Evolutionary conservation across 2,888 invertebrate genomes (phyloP).

Genomic region (Mactromeris polynyma): DNA sequence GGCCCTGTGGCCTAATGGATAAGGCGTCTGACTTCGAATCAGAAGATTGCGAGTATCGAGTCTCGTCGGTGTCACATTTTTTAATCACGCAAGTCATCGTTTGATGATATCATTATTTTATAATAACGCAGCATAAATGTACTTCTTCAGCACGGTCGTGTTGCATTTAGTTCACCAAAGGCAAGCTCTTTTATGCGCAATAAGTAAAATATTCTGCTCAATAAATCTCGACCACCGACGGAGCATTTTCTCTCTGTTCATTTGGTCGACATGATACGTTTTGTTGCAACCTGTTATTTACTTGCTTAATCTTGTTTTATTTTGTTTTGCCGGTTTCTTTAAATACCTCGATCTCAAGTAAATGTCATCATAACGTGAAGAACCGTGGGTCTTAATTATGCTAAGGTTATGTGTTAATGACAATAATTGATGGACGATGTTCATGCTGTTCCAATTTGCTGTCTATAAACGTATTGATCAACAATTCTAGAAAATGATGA

Average conservation of each 20-base stretch:
- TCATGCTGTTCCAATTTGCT: background rate
- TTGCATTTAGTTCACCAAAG: too few species aligned
- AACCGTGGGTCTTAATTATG: background rate
- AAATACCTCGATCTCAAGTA: background rate
- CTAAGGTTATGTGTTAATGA: background rate
- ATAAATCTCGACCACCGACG: background rate
- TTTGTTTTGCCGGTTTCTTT: background rate
- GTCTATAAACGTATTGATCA: background rate
- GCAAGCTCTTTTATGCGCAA: too few species aligned
- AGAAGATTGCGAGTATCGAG: conserved; percentile 69
- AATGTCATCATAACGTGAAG: background rate
- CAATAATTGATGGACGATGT: background rate
- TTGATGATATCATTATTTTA: too few species aligned
- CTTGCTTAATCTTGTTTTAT: background rate
- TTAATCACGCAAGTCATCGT: too few species aligned
- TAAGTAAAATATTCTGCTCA: background rate
- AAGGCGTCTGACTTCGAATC: conserved; percentile 68
- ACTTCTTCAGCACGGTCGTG: too few species aligned
- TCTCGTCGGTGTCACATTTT: conserved; percentile 57
- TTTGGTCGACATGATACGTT: background rate
- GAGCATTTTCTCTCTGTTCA: background rate
- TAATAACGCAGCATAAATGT: too few species aligned
- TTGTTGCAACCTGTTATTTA: background rate
- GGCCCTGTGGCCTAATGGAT: conserved; percentile 69
- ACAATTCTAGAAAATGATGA: background rate